These are phyloP conservation scores for Piscicola geometra DNA, from an alignment of 2,888 invertebrate genomes.

Conservation along the genomic window DNA sequence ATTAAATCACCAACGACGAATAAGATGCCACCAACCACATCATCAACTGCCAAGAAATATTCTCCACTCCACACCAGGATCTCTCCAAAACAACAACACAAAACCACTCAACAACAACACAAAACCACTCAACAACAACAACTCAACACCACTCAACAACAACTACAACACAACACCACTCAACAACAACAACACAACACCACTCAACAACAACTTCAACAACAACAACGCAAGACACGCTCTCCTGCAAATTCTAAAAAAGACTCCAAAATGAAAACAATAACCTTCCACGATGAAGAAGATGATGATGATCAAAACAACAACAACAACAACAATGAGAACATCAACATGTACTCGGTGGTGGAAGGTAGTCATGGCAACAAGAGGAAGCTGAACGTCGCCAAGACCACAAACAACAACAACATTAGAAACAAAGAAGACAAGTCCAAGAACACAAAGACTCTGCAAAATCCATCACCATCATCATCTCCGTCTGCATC, in stretches of 20 bases:
- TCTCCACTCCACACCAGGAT: not conserved
- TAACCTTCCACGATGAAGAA: constrained; percentile 8
- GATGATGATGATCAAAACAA: not conserved
- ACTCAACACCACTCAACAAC: not conserved
- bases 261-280: not conserved
- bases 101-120: too few species aligned
- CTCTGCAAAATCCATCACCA: not conserved
- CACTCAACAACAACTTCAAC: not conserved
- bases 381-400: too few species aligned
- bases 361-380: too few species aligned
- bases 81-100: not conserved
- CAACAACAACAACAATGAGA: not conserved
- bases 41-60: too few species aligned
- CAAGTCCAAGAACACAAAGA: too few species aligned
- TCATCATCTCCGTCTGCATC: not conserved
- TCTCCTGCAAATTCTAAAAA: too few species aligned
- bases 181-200: not conserved
- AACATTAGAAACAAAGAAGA: too few species aligned
- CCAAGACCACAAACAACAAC: too few species aligned
- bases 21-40: too few species aligned
- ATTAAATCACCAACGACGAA: too few species aligned
- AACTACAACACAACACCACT: too few species aligned
- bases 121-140: too few species aligned
- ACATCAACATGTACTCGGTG: not conserved
- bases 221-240: constrained; percentile 3